Conservation (phyloP, 1,140 invertebrate genomes). For the Gerris buenoi region DNA sequence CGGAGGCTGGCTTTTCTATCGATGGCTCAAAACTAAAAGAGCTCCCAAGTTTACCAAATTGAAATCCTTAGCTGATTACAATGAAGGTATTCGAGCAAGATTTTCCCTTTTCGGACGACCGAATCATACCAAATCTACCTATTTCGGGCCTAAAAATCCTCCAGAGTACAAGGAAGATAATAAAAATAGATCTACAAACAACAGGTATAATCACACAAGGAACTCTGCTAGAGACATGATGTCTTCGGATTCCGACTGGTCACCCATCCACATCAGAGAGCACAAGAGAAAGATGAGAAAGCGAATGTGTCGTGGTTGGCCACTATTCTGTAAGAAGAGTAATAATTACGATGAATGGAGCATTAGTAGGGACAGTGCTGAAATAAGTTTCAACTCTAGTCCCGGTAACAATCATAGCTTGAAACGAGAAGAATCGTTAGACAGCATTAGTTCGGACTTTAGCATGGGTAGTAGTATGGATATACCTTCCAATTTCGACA, state of each 20-base stretch:
- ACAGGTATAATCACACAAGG: neutral
- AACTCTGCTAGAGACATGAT: neutral
- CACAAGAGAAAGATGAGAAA: neutral
- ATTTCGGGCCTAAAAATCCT: neutral
- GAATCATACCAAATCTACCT: neutral
- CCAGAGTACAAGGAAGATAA: neutral
- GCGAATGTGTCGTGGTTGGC: neutral
- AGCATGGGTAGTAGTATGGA: conserved; percentile 20
- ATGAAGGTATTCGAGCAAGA: neutral
- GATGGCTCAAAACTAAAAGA: neutral
- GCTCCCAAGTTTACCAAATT: neutral
- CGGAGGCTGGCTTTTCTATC: neutral
- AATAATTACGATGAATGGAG: neutral
- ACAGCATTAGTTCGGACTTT: conserved; percentile 25
- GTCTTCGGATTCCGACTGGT: neutral
- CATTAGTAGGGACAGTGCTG: neutral
- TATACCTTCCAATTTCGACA: neutral
- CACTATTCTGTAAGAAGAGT: neutral
- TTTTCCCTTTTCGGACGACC: neutral
- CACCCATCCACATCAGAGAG: neutral
- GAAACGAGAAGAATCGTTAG: conserved; percentile 20
- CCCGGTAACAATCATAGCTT: neutral
- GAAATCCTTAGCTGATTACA: neutral
- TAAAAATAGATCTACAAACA: neutral
- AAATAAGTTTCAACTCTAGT: neutral